Evolutionary conservation across 2,888 invertebrate genomes (phyloP), one percentile per base, ranked within the genome.

Genomic region (Onchidella celtica): DNA sequence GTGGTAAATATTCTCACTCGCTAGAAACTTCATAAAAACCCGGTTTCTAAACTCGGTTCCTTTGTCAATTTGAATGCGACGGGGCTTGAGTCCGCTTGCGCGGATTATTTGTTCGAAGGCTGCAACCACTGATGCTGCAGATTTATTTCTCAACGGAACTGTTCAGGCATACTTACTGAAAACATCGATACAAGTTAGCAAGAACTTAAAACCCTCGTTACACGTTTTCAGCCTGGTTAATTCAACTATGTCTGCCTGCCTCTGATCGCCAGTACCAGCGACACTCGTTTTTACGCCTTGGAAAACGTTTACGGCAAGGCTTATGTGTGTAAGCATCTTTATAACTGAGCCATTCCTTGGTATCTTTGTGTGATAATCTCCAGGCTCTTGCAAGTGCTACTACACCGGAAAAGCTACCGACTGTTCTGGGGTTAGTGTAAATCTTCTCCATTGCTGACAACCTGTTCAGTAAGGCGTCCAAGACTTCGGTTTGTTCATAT

Each of bases 121-220:
- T 11, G 40, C 36, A 17, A 82, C 29, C 17, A 88, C 59, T 14
- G 70, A 61, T n/a, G 40, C n/a, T 1, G 81, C 83, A 6, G 80
- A 84, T 82, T 90, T 90, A n/a, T 79, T 78, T 81, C 86, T 87
- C 9, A 90, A n/a, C 17, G 88, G 84, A 3, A 85, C 63, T 0
- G 80, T 87, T 84, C 84, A 90, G 0, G 88, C 86, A 69, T 81
- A 87, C 75, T 87, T 87, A 11, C 84, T 85, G 29, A 90, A 86
- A 11, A 87, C 79, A 80, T 90, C 90, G 9, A 90, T 89, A 24
- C 81, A 69, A 0, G 84, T 87, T 3, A 90, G 74, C 27, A 90
- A 66, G 81, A 85, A 89, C 14, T 70, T 82, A 47, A 79, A 81
- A 2, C 85, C 86, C 21, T 88, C 81, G 79, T 90, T 90, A 73